Evolutionary conservation across 1,140 invertebrate genomes (phyloP), one percentile per base, ranked within the genome.

Genomic region (Micrasema minimum): DNA sequence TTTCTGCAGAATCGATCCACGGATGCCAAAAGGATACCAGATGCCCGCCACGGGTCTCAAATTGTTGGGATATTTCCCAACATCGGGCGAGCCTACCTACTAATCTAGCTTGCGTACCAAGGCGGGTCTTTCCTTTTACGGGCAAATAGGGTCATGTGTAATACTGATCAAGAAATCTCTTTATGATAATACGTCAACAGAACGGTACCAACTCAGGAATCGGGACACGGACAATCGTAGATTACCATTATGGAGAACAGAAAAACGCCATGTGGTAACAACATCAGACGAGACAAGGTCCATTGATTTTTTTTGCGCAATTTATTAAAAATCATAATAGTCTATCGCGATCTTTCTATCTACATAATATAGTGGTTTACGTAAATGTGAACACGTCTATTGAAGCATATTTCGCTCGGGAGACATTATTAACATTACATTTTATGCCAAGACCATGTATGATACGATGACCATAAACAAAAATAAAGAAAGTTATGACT

Each of bases 71-170:
- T 20, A 14, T 16, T 62, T 46, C 38, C 1, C 14, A 45, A 26
- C 16, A 14, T 18, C 41, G 18, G 43, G 26, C 9, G n/a, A 18
- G 35, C 16, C 14, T 51, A 14, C 20, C 48, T 35, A 46, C 41
- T 48, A 48, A 37, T 51, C 35, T 20, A 20, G 64, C 45, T 50
- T 11, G 41, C 35, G 31, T 18, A 38, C 31, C 64, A 31, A 66
- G 64, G 41, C 64, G 48, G 61, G 23, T 14, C 31, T 20, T 10
- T 9, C 64, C 64, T 51, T 66, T 37, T 66, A 66, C 31, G 64
- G 64, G 23, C 26, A 53, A 66, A 66, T 66, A 66, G 64, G 64
- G 64, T 66, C 64, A 66, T 38, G 64, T 38, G 45, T 18, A 51
- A 11, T 31, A 14, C 43, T 35, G 61, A 18, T 3, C 35, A 12